These are phyloP conservation scores for Calyptomena viridis DNA, from an alignment of 2,113 vertebrate species.

Conservation along the genomic window DNA sequence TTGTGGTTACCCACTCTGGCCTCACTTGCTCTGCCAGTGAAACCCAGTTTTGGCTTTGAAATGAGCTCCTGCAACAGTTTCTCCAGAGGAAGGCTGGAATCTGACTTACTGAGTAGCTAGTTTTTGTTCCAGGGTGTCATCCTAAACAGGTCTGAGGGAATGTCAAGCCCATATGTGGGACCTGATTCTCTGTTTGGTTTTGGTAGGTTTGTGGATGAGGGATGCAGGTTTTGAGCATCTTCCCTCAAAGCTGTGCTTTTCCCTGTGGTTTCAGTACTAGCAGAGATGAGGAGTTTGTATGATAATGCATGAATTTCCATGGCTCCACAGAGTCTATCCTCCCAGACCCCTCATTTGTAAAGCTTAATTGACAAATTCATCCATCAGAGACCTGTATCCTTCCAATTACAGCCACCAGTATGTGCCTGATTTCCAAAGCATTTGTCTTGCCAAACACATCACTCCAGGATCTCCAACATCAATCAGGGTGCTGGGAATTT, in stretches of 20 bases:
- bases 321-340: background rate
- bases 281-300: background rate
- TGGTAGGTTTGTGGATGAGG: background rate
- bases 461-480: background rate
- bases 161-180: background rate
- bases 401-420: background rate
- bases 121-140: background rate
- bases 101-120: background rate
- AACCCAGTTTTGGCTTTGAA: background rate
- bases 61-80: background rate
- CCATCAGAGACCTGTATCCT: background rate
- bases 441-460: background rate
- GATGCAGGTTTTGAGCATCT: background rate
- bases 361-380: constrained; percentile 8
- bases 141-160: background rate
- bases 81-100: background rate
- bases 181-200: background rate
- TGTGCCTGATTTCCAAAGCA: background rate
- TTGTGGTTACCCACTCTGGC: background rate
- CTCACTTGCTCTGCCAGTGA: background rate
- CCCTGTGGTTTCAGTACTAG: background rate
- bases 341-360: background rate
- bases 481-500: background rate
- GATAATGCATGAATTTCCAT: background rate
- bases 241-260: fast-evolving